Conservation (phyloP, 2,113 vertebrate genomes). For the Neotoma lepida region DNA sequence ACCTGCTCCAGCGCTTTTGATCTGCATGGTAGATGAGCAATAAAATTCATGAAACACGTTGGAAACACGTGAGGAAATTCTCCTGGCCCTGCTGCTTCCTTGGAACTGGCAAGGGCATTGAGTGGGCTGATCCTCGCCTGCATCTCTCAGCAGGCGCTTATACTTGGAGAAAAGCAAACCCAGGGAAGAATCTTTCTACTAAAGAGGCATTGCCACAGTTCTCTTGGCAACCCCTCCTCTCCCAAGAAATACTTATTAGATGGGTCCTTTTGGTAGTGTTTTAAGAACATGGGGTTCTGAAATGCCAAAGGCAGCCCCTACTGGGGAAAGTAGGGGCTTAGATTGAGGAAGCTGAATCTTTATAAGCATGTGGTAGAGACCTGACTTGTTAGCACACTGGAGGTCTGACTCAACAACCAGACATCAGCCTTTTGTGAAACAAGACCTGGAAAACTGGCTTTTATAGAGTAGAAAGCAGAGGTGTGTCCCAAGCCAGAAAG, state of each 20-base stretch:
- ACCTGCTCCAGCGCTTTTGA: constrained; percentile 91
- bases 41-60: constrained; percentile 95
- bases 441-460: constrained; percentile 79
- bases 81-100: constrained; percentile 84
- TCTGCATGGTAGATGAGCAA: constrained; percentile 94
- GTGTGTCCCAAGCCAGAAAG: constrained; percentile 58
- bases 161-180: constrained; percentile 56
- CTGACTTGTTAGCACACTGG: constrained; percentile 46
- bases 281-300: constrained; percentile 44
- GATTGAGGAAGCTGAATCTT: constrained; percentile 37
- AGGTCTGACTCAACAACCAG: constrained; percentile 70
- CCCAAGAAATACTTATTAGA: not conserved
- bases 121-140: constrained; percentile 82
- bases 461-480: constrained; percentile 72
- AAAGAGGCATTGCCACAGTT: not conserved
- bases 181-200: constrained; percentile 38
- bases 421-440: constrained; percentile 70
- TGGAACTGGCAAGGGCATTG: constrained; percentile 84
- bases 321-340: not conserved
- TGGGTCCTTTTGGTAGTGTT: constrained; percentile 7
- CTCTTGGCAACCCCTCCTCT: not conserved
- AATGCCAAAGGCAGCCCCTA: not conserved
- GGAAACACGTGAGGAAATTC: constrained; percentile 93
- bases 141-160: constrained; percentile 70
- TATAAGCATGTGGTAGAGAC: constrained; percentile 44